Percentiles rank a stretch among this genome's conserved stretches.
Conservation (phyloP, 2,888 invertebrate species). For the Xanthorhoe spadicearia region DNA sequence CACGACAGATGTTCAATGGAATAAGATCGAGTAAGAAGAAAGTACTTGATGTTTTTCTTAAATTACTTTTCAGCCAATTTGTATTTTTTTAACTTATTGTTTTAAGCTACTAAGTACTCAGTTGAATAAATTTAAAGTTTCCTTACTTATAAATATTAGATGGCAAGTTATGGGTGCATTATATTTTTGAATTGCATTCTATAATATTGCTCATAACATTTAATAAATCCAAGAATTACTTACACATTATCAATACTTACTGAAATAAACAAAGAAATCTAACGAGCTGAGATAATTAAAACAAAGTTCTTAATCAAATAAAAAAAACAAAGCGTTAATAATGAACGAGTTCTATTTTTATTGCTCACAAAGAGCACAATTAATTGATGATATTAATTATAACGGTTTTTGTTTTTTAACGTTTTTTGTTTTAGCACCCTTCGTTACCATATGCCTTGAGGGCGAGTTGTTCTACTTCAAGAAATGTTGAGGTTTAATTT, state of each 20-base stretch:
- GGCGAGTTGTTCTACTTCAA: conserved; percentile 9
- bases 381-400: conserved; percentile 82
- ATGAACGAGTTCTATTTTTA: conserved; percentile 36
- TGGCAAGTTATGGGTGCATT: too few relatives aligned
- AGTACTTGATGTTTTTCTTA: neutral
- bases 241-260: neutral
- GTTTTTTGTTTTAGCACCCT: conserved; percentile 66
- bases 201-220: too few relatives aligned
- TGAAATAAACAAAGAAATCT: neutral
- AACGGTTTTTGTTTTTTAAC: conserved; percentile 68
- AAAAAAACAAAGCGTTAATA: conserved; percentile 26
- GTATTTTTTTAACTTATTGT: neutral
- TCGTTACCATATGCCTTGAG: conserved; percentile 31
- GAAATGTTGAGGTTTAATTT: neutral
- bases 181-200: too few relatives aligned
- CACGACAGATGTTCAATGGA: conserved; percentile 41
- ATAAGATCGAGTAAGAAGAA: conserved; percentile 33
- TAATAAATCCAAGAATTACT: too few relatives aligned
- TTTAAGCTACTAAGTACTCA: neutral
- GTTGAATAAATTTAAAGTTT: neutral
- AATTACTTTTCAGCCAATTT: neutral
- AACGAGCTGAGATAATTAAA: conserved; percentile 13
- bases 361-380: conserved; percentile 67
- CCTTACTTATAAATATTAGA: too few relatives aligned
- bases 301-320: conserved; percentile 2